Evolutionary conservation across 1,140 invertebrate species (phyloP).

Genomic region (Chymomyza costata): DNA sequence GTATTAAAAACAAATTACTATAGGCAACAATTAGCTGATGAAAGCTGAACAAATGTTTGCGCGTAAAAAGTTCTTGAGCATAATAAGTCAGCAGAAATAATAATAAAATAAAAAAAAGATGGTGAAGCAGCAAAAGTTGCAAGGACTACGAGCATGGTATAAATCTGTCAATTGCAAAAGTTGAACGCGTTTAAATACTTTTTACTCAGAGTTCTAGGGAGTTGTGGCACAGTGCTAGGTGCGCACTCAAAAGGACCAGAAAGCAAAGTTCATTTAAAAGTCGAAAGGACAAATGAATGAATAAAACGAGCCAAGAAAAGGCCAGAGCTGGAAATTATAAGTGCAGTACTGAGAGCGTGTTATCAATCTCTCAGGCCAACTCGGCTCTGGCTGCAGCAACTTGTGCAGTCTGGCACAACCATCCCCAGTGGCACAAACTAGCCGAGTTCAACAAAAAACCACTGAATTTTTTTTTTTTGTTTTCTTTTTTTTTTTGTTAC

Average conservation of each 20-base stretch:
- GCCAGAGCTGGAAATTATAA: no score
- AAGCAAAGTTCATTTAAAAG: conserved; percentile 67
- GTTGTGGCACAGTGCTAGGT: conserved; percentile 1
- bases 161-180: conserved; percentile 68
- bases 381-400: no score
- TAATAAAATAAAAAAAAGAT: no score
- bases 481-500: no score
- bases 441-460: no score
- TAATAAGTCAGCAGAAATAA: conserved; percentile 8
- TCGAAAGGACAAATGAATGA: conserved; percentile 67
- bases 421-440: no score
- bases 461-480: no score
- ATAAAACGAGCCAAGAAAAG: conserved; percentile 43
- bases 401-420: no score
- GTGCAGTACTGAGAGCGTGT: no score
- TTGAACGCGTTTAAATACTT: conserved; percentile 49
- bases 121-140: no score
- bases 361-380: no score
- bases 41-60: conserved; percentile 16
- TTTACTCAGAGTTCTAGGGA: conserved; percentile 5
- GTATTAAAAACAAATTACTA: neutral
- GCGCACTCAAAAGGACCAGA: conserved; percentile 25
- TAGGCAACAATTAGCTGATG: conserved; percentile 24
- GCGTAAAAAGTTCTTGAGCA: conserved; percentile 3
- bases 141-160: conserved; percentile 16